These are phyloP conservation scores for Pararge aegeria DNA, from an alignment of 1,140 invertebrate genomes.

Conservation along the genomic window DNA sequence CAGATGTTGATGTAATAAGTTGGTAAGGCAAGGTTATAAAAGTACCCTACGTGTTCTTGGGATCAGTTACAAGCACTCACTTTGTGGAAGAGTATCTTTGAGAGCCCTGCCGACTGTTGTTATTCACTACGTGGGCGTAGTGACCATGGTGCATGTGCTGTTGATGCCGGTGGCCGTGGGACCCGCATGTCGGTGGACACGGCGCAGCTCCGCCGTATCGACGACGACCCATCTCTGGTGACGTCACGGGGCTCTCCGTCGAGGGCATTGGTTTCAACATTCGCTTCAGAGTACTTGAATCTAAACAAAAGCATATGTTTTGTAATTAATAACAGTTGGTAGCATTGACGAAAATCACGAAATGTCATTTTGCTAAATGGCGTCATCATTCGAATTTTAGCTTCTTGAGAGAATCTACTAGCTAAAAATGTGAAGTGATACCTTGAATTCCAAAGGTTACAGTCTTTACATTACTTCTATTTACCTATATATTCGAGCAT, in stretches of 20 bases:
- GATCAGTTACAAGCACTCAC: constrained; percentile 30
- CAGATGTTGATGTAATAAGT: too few relatives aligned
- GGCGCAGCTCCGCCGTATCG: constrained; percentile 81
- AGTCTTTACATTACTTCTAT: too few relatives aligned
- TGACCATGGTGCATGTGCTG: constrained; percentile 73
- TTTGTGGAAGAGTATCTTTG: constrained; percentile 52
- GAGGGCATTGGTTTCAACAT: constrained; percentile 96
- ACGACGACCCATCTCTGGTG: constrained; percentile 91
- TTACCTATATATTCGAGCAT: too few relatives aligned
- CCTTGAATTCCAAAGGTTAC: too few relatives aligned
- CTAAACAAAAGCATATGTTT: constrained; percentile 62
- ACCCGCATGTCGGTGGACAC: constrained; percentile 70
- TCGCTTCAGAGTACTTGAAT: constrained; percentile 93
- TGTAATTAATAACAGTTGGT: too few relatives aligned
- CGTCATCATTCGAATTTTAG: too few relatives aligned
- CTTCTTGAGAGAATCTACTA: too few relatives aligned
- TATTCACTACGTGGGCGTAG: constrained; percentile 65
- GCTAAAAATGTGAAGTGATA: too few relatives aligned
- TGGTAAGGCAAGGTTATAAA: too few relatives aligned
- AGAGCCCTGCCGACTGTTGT: constrained; percentile 64
- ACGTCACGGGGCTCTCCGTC: constrained; percentile 91
- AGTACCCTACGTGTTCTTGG: too few relatives aligned
- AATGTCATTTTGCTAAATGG: too few relatives aligned
- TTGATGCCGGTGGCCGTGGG: constrained; percentile 74
- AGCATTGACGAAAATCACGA: too few relatives aligned